Evolutionary conservation across 2,113 vertebrate genomes (phyloP).

Genomic region (Marmota monax): DNA sequence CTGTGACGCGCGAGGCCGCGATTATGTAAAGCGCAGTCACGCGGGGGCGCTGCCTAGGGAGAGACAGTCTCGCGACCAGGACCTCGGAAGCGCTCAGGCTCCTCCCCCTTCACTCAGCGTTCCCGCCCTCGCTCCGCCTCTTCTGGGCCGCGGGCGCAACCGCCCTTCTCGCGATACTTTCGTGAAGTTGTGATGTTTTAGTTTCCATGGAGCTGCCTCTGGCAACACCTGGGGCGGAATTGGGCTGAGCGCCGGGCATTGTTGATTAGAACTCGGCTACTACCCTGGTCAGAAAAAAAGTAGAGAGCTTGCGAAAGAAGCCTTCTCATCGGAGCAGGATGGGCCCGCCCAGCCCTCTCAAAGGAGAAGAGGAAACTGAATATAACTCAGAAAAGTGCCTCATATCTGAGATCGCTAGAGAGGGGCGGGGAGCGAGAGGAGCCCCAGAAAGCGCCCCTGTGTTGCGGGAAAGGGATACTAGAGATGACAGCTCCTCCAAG

Average conservation of each 20-base stretch:
- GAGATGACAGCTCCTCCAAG: neutral
- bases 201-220: conserved; percentile 63
- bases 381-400: neutral
- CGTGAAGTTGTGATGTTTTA: conserved; percentile 30
- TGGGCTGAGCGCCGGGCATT: fast-evolving
- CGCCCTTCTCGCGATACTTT: conserved; percentile 74
- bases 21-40: conserved; percentile 84
- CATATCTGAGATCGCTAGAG: neutral
- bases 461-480: neutral
- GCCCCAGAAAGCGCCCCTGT: neutral
- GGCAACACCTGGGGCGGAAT: fast-evolving
- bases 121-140: conserved; percentile 60
- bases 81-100: neutral
- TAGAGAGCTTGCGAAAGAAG: neutral
- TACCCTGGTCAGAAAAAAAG: neutral
- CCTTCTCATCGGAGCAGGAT: neutral
- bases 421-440: neutral
- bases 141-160: fast-evolving
- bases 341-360: neutral
- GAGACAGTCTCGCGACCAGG: neutral
- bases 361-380: neutral
- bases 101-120: conserved; percentile 26
- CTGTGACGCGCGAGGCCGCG: conserved; percentile 72
- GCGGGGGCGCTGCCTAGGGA: conserved; percentile 67
- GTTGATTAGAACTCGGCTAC: neutral